phyloP scores from a whole-genome alignment of 1,140 invertebrate species.

The Dinothrombium tinctorium region DNA sequence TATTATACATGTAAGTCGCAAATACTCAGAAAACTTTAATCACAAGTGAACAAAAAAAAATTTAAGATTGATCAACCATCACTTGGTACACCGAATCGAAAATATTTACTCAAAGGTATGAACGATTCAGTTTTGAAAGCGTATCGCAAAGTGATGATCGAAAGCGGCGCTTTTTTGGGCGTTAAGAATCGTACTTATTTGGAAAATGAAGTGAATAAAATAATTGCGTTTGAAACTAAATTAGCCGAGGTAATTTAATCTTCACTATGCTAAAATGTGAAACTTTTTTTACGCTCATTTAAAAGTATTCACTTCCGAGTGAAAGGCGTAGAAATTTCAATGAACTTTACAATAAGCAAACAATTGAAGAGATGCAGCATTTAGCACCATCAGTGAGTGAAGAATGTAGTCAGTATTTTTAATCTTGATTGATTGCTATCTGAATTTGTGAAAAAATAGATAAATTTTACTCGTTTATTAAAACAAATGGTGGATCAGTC shows the following conservation, averaged over 20 bases:
- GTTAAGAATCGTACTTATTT: conserved; percentile 14
- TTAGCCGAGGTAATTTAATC: conserved; percentile 26
- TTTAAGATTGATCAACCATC: conserved; percentile 67
- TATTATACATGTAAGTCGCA: conserved; percentile 52
- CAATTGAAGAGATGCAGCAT: conserved; percentile 3
- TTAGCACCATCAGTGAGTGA: conserved; percentile 10
- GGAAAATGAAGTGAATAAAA: conserved; percentile 22
- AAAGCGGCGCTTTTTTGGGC: conserved; percentile 63
- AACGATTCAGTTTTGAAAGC: conserved; percentile 27
- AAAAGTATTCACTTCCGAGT: conserved; percentile 10
- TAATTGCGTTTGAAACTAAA: conserved; percentile 46
- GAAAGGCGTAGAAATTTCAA: conserved; percentile 11
- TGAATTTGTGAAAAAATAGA: too few species aligned
- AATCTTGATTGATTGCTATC: not conserved
- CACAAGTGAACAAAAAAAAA: too few species aligned
- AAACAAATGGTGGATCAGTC: not conserved
- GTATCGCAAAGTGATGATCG: conserved; percentile 29
- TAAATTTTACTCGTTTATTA: not conserved
- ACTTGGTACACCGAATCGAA: conserved; percentile 46
- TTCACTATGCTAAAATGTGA: not conserved
- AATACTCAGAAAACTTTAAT: not conserved
- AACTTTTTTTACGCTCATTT: not conserved
- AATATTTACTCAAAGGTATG: conserved; percentile 35
- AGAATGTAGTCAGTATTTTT: not conserved
- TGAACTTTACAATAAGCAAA: conserved; percentile 12